These are phyloP conservation scores for Aphodius granarius DNA, from an alignment of 2,888 invertebrate genomes.

Conservation along the genomic window DNA sequence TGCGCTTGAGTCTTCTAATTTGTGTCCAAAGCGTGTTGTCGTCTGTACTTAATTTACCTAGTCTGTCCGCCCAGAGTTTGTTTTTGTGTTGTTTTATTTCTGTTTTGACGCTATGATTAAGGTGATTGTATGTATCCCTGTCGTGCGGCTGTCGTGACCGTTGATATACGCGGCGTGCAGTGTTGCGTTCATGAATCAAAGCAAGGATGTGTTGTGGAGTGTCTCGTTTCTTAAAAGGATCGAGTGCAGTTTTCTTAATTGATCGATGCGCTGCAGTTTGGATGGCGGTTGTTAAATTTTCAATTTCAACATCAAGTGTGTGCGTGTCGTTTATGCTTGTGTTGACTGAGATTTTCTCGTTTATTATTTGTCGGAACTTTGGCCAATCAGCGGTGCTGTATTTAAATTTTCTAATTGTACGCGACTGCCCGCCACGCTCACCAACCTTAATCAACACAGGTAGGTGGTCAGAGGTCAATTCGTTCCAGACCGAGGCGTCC, in stretches of 20 bases:
- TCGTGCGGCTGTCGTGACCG: neutral
- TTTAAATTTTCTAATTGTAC: neutral
- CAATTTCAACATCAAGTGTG: neutral
- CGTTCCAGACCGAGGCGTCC: neutral
- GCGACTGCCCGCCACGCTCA: neutral
- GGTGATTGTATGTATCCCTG: neutral
- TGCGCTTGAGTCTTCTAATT: neutral
- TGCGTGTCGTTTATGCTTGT: neutral
- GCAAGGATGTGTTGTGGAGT: neutral
- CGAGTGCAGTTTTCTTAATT: neutral
- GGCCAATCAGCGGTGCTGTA: neutral
- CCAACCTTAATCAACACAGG: neutral
- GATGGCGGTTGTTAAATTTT: neutral
- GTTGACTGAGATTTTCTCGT: neutral
- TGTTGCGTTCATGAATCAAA: neutral
- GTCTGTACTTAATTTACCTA: neutral
- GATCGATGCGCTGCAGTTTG: neutral
- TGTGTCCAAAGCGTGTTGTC: neutral
- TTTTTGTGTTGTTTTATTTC: neutral
- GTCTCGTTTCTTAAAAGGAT: neutral
- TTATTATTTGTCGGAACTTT: neutral
- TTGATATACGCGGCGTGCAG: neutral
- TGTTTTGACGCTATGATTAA: neutral
- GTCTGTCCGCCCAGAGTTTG: neutral
- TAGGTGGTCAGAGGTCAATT: constrained; percentile 9